A percentile compares a stretch with the other conserved stretches of the same genome.
phyloP scores from a whole-genome alignment of 53 echinoderm and acorn worm species.

The Echinarachnius parma region DNA sequence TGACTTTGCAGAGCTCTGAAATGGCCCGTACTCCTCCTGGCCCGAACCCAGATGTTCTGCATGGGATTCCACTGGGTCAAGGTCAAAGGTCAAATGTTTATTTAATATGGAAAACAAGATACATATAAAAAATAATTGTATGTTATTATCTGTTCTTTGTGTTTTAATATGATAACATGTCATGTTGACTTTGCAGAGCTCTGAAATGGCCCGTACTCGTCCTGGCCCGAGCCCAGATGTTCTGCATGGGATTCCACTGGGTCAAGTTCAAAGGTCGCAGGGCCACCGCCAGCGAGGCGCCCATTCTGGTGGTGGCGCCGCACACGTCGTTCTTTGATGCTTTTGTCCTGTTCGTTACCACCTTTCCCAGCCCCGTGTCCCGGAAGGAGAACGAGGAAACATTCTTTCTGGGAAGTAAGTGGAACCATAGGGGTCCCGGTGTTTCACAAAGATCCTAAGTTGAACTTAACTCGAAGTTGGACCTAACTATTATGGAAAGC shows the following conservation, averaged over 20 bases:
- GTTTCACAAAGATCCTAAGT: no score
- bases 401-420: slow-evolving; percentile 92
- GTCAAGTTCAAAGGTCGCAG: slow-evolving; percentile 62
- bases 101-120: no score
- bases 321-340: slow-evolving; percentile 78
- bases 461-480: no score
- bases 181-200: slow-evolving; percentile 31
- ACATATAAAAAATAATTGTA: no score
- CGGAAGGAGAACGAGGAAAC: slow-evolving; percentile 63
- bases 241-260: slow-evolving; percentile 81
- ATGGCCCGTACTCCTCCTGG: no score
- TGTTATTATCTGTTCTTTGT: no score
- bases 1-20: no score
- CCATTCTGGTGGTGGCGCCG: slow-evolving; percentile 71
- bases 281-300: slow-evolving; percentile 60
- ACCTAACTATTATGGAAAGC: no score
- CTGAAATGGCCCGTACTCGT: slow-evolving; percentile 32
- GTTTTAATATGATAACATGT: no score
- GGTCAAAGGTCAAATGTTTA: no score
- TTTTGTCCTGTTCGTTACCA: slow-evolving; percentile 48
- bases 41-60: no score
- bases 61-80: no score
- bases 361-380: slow-evolving; percentile 67
- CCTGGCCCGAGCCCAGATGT: slow-evolving; percentile 64
- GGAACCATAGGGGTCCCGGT: background rate